phyloP scores from a whole-genome alignment of 2,888 invertebrate genomes.

The Noctuana brunneofusca region DNA sequence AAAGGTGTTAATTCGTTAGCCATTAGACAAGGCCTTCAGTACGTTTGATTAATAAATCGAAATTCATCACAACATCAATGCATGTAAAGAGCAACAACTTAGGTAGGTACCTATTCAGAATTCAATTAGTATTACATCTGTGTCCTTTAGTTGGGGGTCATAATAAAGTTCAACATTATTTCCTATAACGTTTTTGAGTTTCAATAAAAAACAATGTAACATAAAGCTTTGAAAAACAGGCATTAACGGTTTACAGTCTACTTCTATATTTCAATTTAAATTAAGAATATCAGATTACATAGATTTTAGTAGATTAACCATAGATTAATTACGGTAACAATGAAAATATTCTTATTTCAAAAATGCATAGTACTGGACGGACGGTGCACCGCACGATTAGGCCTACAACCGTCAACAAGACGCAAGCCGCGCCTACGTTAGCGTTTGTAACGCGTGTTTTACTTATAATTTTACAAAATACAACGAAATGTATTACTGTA shows the following conservation, averaged over 20 bases:
- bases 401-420: constrained; percentile 47
- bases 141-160: no score
- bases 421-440: constrained; percentile 26
- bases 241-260: no score
- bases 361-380: constrained; percentile 22
- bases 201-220: no score
- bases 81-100: constrained; percentile 1
- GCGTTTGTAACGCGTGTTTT: constrained; percentile 11
- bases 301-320: no score
- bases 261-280: no score
- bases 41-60: constrained; percentile 54
- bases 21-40: constrained; percentile 58
- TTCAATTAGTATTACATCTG: no score
- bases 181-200: no score
- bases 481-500: constrained; percentile 46
- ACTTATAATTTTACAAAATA: constrained; percentile 7
- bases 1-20: constrained; percentile 69
- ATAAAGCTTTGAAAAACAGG: no score
- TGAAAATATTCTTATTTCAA: neutral
- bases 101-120: no score
- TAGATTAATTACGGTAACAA: neutral
- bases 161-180: no score
- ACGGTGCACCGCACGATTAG: constrained; percentile 49
- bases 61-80: constrained; percentile 34
- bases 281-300: no score